Percentiles rank a stretch among this genome's conserved stretches.
phyloP scores from a whole-genome alignment of 2,113 vertebrate genomes.

The Cololabis saira region DNA sequence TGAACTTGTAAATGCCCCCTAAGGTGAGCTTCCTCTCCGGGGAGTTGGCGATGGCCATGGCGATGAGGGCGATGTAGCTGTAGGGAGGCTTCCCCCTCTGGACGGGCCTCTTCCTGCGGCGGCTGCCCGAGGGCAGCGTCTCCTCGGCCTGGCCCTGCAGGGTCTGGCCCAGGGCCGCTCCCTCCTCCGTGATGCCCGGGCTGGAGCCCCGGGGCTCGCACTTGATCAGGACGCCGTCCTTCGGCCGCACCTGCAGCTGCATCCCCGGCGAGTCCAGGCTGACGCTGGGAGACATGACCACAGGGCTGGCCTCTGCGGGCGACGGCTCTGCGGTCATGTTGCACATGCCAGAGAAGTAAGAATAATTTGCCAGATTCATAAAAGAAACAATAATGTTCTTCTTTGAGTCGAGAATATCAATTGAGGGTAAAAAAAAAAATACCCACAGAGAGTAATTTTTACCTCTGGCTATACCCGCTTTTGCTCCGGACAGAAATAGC shows the following conservation, averaged over 20 bases:
- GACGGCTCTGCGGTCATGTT: slow-evolving; percentile 85
- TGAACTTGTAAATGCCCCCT: slow-evolving; percentile 97
- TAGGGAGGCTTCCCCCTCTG: slow-evolving; percentile 96
- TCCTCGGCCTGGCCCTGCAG: slow-evolving; percentile 79
- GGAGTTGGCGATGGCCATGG: slow-evolving; percentile 97
- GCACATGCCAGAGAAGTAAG: slow-evolving; percentile 84
- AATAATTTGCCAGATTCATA: slow-evolving; percentile 87
- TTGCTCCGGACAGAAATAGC: slow-evolving; percentile 18
- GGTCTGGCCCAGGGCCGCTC: slow-evolving; percentile 67
- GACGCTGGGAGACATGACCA: slow-evolving; percentile 79
- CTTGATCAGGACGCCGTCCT: slow-evolving; percentile 80
- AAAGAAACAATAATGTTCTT: slow-evolving; percentile 55
- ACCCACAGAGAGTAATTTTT: slow-evolving; percentile 17
- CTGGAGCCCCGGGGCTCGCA: slow-evolving; percentile 81
- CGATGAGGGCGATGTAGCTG: slow-evolving; percentile 97
- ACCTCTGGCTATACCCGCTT: neutral
- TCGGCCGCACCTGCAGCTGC: slow-evolving; percentile 72
- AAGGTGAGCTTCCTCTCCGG: slow-evolving; percentile 94
- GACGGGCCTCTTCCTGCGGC: slow-evolving; percentile 92
- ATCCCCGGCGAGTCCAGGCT: slow-evolving; percentile 80
- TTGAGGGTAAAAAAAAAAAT: neutral
- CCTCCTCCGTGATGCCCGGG: slow-evolving; percentile 71
- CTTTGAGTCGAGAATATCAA: slow-evolving; percentile 21
- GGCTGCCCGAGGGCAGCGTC: slow-evolving; percentile 82
- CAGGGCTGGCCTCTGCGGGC: slow-evolving; percentile 80